Base-by-base conservation (phyloP, 2,113 vertebrate genomes). In the Thamnophis sirtalis region DNA sequence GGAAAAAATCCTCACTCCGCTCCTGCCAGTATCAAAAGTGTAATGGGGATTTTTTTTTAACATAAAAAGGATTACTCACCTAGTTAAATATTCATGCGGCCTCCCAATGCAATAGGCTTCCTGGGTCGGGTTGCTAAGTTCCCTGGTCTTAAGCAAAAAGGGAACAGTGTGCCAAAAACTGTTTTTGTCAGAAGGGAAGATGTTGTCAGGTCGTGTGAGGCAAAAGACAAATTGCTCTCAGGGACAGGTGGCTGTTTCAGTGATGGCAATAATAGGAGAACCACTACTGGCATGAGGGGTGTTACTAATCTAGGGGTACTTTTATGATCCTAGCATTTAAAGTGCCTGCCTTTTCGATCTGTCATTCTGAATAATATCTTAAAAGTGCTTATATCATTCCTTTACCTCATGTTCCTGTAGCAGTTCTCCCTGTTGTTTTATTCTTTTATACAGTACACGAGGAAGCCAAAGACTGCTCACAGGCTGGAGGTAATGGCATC, bases 31-130 rank as follows among this genome's bases (percentile, higher is more conserved):
- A 63, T 49, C 26, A 68, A 89, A 63, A 68, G 60, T 88, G 54
- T 88, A 73, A 80, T 56, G 26, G 50, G 33, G 55, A 22, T 38
- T n/a, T n/a, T 88, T 84, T 95, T 90, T 92, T 93, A 93, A 95
- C 58, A 88, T 38, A 93, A 33, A 48, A 95, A 80, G 90, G 84
- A 90, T 95, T 86, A 94, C 80, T 86, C 93, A 56, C 7, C 54
- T 50, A 28, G 17, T 88, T 58, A 84, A 50, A 19, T 95, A 91
- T 88, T 94, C 55, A 90, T 90, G 89, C 1, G 0, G 89, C 87
- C 90, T 96, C 93, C 92, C 89, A 6, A 92, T 94, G 56, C 55
- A 89, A 3, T 86, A 60, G 87, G 68, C 7, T 0, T 19, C 86
- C n/a, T 19, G 56, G 91, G 92, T 90, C 84, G n/a, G 84, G 90